Evolutionary conservation across 2,113 vertebrate species (phyloP).

Genomic region (Trochalopteron elliotii): DNA sequence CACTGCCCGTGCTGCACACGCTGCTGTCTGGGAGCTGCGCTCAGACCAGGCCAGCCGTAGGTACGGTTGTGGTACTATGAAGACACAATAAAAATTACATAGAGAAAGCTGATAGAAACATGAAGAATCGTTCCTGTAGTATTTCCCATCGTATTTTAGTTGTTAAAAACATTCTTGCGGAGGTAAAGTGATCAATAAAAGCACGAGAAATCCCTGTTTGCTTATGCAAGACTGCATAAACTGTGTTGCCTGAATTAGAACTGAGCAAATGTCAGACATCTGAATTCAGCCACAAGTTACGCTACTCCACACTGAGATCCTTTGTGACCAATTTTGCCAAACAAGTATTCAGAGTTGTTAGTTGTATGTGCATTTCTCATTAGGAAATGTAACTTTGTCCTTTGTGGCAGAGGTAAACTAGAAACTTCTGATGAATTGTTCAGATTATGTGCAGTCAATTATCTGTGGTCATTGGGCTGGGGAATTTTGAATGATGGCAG

Average conservation of each 20-base stretch:
- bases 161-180: neutral
- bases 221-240: neutral
- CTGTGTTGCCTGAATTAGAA: neutral
- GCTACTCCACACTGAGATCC: neutral
- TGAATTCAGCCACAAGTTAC: neutral
- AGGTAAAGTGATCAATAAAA: neutral
- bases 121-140: fast-evolving
- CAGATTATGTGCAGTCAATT: neutral
- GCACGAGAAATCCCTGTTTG: neutral
- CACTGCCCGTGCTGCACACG: neutral
- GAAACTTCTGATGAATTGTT: neutral
- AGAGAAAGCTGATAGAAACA: neutral
- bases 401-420: neutral
- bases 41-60: neutral
- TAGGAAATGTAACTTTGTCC: neutral
- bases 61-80: fast-evolving
- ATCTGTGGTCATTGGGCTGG: neutral
- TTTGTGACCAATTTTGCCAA: neutral
- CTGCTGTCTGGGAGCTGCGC: neutral
- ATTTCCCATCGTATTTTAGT: neutral
- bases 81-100: fast-evolving
- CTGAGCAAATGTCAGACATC: neutral
- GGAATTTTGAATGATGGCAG: neutral
- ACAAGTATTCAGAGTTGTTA: neutral
- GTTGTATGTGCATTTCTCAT: neutral